phyloP scores from a whole-genome alignment of 2,797 vertebrate genomes.

The Sebastes diploproa region DNA sequence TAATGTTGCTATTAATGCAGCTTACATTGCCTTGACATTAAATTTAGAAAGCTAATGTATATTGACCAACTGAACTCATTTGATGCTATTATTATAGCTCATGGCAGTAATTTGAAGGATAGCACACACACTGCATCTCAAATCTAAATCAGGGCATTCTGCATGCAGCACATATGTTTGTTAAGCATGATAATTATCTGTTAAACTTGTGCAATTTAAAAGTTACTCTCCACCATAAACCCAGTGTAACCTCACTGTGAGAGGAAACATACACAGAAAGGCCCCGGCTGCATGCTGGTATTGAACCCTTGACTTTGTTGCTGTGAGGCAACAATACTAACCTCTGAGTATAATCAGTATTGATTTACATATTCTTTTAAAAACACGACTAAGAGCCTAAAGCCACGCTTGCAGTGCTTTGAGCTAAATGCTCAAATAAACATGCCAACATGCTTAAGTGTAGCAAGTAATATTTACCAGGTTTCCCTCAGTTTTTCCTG shows the following conservation, averaged over 20 bases:
- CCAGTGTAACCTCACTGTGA: background rate
- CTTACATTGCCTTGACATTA: conserved; percentile 52
- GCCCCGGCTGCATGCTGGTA: background rate
- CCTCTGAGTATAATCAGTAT: background rate
- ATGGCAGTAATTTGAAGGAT: conserved; percentile 28
- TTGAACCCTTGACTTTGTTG: background rate
- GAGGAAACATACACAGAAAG: background rate
- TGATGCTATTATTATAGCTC: conserved; percentile 29
- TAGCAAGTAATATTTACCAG: background rate
- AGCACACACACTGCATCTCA: background rate
- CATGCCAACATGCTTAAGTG: background rate
- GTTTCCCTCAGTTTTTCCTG: background rate
- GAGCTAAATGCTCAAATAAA: background rate
- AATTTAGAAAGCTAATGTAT: conserved; percentile 62
- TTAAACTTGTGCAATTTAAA: background rate
- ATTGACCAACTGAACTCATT: conserved; percentile 59
- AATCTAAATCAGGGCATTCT: background rate
- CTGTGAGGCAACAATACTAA: background rate
- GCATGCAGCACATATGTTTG: background rate
- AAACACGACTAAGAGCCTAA: background rate
- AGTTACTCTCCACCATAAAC: background rate
- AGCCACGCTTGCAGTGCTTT: background rate
- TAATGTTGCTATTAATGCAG: conserved; percentile 58
- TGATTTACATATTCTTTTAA: background rate
- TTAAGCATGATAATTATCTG: background rate